Evolutionary conservation across 1,140 invertebrate species (phyloP).

Genomic region (Platorchestia sp.): DNA sequence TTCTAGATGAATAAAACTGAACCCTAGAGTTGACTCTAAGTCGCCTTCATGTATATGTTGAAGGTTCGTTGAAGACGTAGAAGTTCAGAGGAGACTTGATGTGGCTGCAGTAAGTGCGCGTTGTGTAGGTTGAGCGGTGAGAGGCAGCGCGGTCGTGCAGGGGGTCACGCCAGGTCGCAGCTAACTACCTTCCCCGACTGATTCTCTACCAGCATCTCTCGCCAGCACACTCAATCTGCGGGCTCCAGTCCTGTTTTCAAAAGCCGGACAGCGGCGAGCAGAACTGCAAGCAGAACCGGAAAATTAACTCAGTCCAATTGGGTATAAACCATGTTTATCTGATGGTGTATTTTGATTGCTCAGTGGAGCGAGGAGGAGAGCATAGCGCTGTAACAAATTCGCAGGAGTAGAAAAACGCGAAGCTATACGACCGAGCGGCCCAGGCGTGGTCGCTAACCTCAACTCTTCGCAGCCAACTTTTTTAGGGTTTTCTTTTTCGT

Average conservation of each 20-base stretch:
- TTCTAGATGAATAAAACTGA: too few species aligned
- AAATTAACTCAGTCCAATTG: slow-evolving; percentile 25
- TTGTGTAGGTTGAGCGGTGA: slow-evolving; percentile 21
- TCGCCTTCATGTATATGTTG: background rate
- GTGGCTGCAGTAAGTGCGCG: background rate
- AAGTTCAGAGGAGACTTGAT: background rate
- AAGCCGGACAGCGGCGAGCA: slow-evolving; percentile 15
- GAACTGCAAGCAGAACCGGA: slow-evolving; percentile 51
- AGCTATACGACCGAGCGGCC: background rate
- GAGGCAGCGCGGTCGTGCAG: slow-evolving; percentile 26
- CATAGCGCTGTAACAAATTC: slow-evolving; percentile 48
- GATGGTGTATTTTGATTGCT: slow-evolving; percentile 55
- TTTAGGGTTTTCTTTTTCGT: background rate
- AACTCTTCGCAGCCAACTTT: background rate
- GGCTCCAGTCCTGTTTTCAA: slow-evolving; percentile 33
- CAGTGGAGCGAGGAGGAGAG: slow-evolving; percentile 45
- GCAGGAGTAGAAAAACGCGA: slow-evolving; percentile 28
- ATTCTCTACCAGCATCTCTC: slow-evolving; percentile 5
- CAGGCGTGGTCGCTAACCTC: slow-evolving; percentile 45
- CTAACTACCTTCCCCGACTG: slow-evolving; percentile 33
- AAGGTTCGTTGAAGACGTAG: background rate
- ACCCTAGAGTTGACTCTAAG: too few species aligned
- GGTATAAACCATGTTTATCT: slow-evolving; percentile 47
- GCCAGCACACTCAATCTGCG: slow-evolving; percentile 33
- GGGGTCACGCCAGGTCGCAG: slow-evolving; percentile 3